A percentile compares a stretch with the other conserved stretches of the same genome.
phyloP scores from a whole-genome alignment of 2,888 invertebrate species.

The Phragmatobia fuliginosa region DNA sequence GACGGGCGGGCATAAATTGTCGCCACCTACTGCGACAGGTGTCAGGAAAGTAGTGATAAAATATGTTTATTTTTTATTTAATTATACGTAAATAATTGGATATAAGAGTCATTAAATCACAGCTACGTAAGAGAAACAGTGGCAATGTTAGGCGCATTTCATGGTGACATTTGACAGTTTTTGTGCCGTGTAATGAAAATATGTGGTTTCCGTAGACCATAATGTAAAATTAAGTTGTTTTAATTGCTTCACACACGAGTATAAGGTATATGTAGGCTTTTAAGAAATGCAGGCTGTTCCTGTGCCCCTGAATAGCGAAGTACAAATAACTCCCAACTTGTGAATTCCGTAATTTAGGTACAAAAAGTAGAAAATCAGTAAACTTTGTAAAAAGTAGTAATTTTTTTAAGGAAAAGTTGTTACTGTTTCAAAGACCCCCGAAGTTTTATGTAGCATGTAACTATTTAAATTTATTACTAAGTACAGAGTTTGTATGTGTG shows the following conservation, averaged over 20 bases:
- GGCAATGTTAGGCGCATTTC: conserved; percentile 8
- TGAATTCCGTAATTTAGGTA: too few species aligned
- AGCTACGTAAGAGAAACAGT: conserved; percentile 21
- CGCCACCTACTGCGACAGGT: conserved; percentile 53
- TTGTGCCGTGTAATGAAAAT: conserved; percentile 6
- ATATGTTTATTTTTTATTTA: conserved; percentile 51
- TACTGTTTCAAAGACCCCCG: too few species aligned
- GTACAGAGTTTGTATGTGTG: too few species aligned
- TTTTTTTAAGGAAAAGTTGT: too few species aligned
- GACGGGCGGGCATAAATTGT: conserved; percentile 57
- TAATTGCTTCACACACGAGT: neutral
- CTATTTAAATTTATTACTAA: too few species aligned
- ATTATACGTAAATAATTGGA: conserved; percentile 52
- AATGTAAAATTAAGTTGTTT: conserved; percentile 1
- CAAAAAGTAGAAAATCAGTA: too few species aligned
- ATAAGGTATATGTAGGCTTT: neutral
- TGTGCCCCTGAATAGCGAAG: too few species aligned
- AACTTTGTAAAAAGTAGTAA: too few species aligned
- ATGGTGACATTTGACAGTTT: neutral
- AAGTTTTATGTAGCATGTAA: too few species aligned
- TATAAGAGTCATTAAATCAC: conserved; percentile 42
- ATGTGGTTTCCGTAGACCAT: neutral
- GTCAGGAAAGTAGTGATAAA: conserved; percentile 52
- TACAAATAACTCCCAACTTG: too few species aligned
- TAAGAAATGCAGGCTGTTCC: too few species aligned